Evolutionary conservation across 2,113 vertebrate genomes (phyloP), one percentile per base, ranked within the genome.

Genomic region (Protomyctophum bolini): DNA sequence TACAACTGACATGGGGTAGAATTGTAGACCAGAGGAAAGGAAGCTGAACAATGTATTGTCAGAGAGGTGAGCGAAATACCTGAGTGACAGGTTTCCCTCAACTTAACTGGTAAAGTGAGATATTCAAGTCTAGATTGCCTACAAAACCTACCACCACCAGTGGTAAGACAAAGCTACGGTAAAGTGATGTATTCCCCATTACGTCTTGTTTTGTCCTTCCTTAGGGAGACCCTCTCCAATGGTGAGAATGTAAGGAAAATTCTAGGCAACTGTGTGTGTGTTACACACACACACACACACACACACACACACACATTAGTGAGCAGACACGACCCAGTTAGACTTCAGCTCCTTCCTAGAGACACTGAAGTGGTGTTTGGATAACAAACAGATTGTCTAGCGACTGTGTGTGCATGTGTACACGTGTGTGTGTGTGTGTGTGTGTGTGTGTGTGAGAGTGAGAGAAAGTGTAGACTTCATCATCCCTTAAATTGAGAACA

Each of bases 401-500:
- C 8, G 15, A 10, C 21, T n/a, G 58, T 41, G 8, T 59, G 3
- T 56, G 54, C 6, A 11, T 6, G 57, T 52, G 59, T 6, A n/a
- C n/a, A n/a, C n/a, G 2, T 56, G 54, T 14, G 54, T 6, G 57
- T 2, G 33, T 2, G 33, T 33, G 33, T 4, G 33, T 33, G 33
- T n/a, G 47, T 65, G 60, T 75, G 65, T 52, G 59, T 6, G 47
- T 62, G 70, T 61, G 58, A 48, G 66, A 8, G 9, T 70, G 57
- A 59, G 60, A 33, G 12, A 11, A 10, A n/a, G 47, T 61, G 29
- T 8, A 57, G 1, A 66, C 48, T 61, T 62, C 66, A 68, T 70
- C 72, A 67, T 79, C 70, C 54, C 11, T 57, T 55, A 77, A 73
- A 77, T 65, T 65, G 59, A 81, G 57, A 66, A 73, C 71, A 80